These are phyloP conservation scores for Aplysina aerophoba DNA, from an alignment of 37 sponge, comb jelly and placozoan species.

Conservation along the genomic window DNA sequence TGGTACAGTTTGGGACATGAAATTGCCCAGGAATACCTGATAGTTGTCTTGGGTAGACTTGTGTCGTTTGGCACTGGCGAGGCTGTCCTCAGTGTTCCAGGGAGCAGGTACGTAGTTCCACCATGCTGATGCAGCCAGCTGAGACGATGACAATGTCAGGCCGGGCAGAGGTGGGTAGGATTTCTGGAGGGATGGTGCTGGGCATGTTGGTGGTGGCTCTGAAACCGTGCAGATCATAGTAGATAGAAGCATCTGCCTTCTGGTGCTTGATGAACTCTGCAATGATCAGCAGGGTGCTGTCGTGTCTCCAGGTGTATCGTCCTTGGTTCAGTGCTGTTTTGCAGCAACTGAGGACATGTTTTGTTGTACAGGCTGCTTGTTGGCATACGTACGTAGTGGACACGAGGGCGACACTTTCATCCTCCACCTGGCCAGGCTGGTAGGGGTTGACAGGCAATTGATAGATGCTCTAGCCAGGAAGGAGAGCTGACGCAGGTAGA, in stretches of 20 bases:
- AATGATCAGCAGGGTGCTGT: background rate
- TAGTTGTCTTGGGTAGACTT: background rate
- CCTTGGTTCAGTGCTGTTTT: slow-evolving; percentile 8
- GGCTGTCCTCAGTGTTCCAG: background rate
- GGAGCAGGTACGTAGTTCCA: background rate
- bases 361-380: background rate
- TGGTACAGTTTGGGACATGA: no score
- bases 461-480: slow-evolving; percentile 1
- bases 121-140: background rate
- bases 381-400: slow-evolving; percentile 26
- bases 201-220: no score
- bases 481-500: slow-evolving; percentile 12
- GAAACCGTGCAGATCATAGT: background rate
- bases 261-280: background rate
- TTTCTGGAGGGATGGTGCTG: no score
- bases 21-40: background rate
- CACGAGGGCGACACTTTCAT: background rate
- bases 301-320: slow-evolving; percentile 39
- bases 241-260: background rate
- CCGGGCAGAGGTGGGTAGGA: no score
- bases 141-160: background rate
- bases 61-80: background rate
- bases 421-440: slow-evolving; percentile 31
- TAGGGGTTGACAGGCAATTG: slow-evolving; percentile 26
- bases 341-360: slow-evolving; percentile 32